A percentile compares a stretch with the other conserved stretches of the same genome.
Conservation (phyloP, 1,140 invertebrate genomes). For the Doryteuthis pealeii region DNA sequence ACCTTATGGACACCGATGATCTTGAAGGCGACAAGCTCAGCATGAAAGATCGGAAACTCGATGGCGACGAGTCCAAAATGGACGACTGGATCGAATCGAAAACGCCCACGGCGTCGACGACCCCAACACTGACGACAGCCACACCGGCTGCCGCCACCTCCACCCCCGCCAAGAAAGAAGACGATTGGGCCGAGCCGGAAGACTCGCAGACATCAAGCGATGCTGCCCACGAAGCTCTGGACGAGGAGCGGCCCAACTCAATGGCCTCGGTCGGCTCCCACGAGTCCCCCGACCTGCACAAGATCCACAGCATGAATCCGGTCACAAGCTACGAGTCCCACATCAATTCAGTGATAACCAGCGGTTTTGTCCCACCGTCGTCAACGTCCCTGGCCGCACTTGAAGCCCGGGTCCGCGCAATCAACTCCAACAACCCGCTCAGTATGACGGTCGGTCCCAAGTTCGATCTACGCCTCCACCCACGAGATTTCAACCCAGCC, state of each 20-base stretch:
- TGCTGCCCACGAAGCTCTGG: slow-evolving; percentile 7
- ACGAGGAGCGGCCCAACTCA: slow-evolving; percentile 15
- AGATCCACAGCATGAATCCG: neutral
- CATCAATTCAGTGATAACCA: slow-evolving; percentile 6
- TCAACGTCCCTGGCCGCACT: slow-evolving; percentile 72
- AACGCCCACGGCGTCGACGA: neutral
- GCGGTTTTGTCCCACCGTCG: slow-evolving; percentile 6
- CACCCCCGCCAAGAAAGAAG: slow-evolving; percentile 1
- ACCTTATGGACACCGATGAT: slow-evolving; percentile 28
- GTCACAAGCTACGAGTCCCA: neutral
- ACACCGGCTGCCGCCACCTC: slow-evolving; percentile 10
- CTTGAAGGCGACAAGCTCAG: slow-evolving; percentile 69
- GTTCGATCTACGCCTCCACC: neutral
- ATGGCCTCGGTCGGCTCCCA: slow-evolving; percentile 20
- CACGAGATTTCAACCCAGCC: neutral
- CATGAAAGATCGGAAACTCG: slow-evolving; percentile 32
- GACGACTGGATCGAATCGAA: neutral
- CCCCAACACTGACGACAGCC: slow-evolving; percentile 13
- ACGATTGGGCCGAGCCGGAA: slow-evolving; percentile 16
- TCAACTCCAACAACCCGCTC: slow-evolving; percentile 43
- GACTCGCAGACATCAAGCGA: neutral
- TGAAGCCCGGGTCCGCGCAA: slow-evolving; percentile 68
- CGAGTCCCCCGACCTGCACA: slow-evolving; percentile 18
- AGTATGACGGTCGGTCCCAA: slow-evolving; percentile 1
- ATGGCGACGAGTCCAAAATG: slow-evolving; percentile 15